Conservation (phyloP, 1,140 invertebrate genomes). For the Lordiphosa clarofinis region DNA sequence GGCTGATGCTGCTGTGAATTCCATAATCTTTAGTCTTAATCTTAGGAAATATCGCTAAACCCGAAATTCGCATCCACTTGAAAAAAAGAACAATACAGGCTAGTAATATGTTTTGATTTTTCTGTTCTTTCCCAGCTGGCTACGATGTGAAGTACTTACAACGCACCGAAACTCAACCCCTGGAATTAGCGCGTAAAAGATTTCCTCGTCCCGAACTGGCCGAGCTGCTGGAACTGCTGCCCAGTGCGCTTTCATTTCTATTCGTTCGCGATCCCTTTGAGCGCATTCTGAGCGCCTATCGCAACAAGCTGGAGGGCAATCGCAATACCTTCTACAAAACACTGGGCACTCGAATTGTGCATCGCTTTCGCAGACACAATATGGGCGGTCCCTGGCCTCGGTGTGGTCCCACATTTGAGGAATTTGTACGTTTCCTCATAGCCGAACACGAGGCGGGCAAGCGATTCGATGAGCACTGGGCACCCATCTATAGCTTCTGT, state of each 20-base stretch:
- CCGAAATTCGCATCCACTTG: too few species aligned
- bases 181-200: constrained; percentile 83
- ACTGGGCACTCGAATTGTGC: constrained; percentile 84
- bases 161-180: constrained; percentile 81
- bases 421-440: constrained; percentile 86
- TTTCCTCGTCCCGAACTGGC: constrained; percentile 83
- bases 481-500: constrained; percentile 86
- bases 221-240: constrained; percentile 81
- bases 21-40: too few species aligned
- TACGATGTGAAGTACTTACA: constrained; percentile 83
- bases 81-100: too few species aligned
- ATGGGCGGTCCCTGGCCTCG: constrained; percentile 33
- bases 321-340: constrained; percentile 86
- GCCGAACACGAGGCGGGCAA: constrained; percentile 79
- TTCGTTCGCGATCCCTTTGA: constrained; percentile 96
- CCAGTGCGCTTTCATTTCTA: constrained; percentile 85
- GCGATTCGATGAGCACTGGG: constrained; percentile 87
- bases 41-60: too few species aligned
- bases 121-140: constrained; percentile 79
- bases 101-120: too few species aligned
- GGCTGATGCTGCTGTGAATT: too few species aligned
- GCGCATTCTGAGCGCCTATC: constrained; percentile 91
- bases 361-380: constrained; percentile 77
- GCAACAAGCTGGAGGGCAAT: constrained; percentile 91
- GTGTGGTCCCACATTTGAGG: constrained; percentile 84